Evolutionary conservation across 2,113 vertebrate genomes (phyloP), one percentile per base, ranked within the genome.

Genomic region (Phalacrocorax pelagicus): DNA sequence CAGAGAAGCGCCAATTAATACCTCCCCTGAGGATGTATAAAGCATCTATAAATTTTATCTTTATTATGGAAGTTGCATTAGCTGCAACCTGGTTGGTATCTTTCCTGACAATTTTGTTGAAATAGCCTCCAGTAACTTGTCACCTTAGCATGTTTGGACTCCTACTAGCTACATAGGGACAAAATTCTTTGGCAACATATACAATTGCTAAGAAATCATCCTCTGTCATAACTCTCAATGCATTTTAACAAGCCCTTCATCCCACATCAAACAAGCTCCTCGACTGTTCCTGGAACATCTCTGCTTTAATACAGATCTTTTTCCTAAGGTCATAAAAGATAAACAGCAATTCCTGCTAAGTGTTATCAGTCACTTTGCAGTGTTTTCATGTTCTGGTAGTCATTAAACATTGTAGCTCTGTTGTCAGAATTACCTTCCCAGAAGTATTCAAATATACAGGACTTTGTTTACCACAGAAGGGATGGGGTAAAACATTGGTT

Each of bases 181-280:
- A 73, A 69, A 87, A 80, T 67, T 92, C 29, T 78, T 63, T 15
- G 52, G 38, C 80, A 87, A 51, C 6, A 4, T 30, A 36, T 0
- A 78, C 51, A 79, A 52, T 27, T 63, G 55, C 57, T 51, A 74
- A 66, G 23, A 86, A 91, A 55, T 24, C 75, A 63, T 81, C 21
- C n/a, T 65, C 54, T 84, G 42, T 93, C 55, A 22, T 63, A 94
- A 67, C 40, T 74, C 47, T 40, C 86, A 83, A 74, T 81, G 54
- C 74, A 61, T 94, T 88, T 83, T 81, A 94, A 91, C 44, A 94
- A 88, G 79, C 47, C 61, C 65, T 92, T 96, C 90, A 86, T 81
- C 65, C 49, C 8, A 0, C 69, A 90, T 81, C 75, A 93, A 22
- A 90, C 40, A 67, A 61, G 26, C 40, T 90, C 70, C 80, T 95